A percentile compares a stretch with the other conserved stretches of the same genome.
Evolutionary conservation across 2,888 invertebrate species (phyloP).

Genomic region (Megamerina dolium): DNA sequence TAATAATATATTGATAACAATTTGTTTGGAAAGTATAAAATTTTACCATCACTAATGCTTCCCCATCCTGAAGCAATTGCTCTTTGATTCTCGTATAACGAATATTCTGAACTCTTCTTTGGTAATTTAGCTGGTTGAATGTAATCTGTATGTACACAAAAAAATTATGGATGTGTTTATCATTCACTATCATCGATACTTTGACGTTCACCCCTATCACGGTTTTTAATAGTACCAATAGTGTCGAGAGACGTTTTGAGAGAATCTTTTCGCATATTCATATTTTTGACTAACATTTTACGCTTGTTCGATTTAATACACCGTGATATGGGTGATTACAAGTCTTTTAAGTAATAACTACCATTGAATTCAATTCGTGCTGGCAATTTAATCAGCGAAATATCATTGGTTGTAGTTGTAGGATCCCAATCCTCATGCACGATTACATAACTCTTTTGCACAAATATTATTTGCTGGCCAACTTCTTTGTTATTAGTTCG

Average conservation of each 20-base stretch:
- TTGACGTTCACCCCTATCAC: no score
- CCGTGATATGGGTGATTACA: no score
- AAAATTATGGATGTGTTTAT: not conserved
- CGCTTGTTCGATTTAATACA: no score
- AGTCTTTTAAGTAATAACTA: no score
- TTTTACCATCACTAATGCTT: conserved; percentile 30
- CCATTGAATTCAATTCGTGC: conserved; percentile 23
- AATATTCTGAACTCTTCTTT: conserved; percentile 16
- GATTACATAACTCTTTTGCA: conserved; percentile 18
- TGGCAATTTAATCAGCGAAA: conserved; percentile 31
- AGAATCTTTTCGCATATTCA: no score
- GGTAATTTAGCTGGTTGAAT: conserved; percentile 35
- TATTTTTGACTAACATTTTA: no score
- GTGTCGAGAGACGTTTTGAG: no score
- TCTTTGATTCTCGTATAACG: conserved; percentile 26
- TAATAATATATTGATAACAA: not conserved
- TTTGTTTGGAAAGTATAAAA: not conserved
- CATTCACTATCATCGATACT: no score
- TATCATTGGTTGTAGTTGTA: conserved; percentile 27
- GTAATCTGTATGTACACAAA: conserved; percentile 15
- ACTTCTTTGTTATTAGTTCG: conserved; percentile 15
- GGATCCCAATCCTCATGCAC: conserved; percentile 25
- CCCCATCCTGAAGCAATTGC: conserved; percentile 43
- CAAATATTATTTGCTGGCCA: conserved; percentile 19
- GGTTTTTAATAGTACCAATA: no score